These are phyloP conservation scores for Caenorhabditis sp. DNA, from an alignment of 2,888 invertebrate species.

Conservation along the genomic window DNA sequence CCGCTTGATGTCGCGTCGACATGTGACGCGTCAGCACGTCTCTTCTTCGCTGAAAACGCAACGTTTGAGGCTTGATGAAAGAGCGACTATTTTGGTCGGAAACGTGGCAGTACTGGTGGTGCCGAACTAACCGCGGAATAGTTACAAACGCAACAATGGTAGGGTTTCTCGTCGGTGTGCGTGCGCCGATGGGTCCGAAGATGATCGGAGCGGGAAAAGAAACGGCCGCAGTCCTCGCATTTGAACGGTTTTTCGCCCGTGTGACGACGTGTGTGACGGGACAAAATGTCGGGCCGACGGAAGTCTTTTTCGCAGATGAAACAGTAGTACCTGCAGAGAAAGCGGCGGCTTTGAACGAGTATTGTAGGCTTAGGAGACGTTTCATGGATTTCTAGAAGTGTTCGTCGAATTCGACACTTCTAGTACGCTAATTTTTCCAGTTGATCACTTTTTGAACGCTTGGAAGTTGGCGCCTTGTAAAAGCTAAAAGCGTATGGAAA, in stretches of 20 bases:
- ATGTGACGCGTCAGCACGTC: slow-evolving; percentile 78
- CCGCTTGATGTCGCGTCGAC: slow-evolving; percentile 74
- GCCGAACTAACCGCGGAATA: slow-evolving; percentile 73
- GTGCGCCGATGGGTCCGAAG: slow-evolving; percentile 71
- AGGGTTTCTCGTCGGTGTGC: slow-evolving; percentile 78
- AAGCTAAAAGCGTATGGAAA: too few relatives aligned
- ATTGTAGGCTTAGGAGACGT: too few relatives aligned
- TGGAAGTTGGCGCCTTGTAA: too few relatives aligned
- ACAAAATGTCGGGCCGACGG: slow-evolving; percentile 75
- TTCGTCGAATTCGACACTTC: too few relatives aligned
- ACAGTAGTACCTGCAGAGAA: slow-evolving; percentile 62
- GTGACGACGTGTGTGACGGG: slow-evolving; percentile 75
- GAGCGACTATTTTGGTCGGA: too few relatives aligned
- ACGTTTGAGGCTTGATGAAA: too few relatives aligned
- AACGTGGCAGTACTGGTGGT: too few relatives aligned
- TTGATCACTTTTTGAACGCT: too few relatives aligned
- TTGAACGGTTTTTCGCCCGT: slow-evolving; percentile 78
- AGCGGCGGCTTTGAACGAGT: too few relatives aligned
- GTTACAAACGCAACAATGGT: slow-evolving; percentile 73
- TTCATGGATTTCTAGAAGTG: not conserved
- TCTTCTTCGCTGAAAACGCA: slow-evolving; percentile 68
- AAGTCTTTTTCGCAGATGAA: slow-evolving; percentile 76
- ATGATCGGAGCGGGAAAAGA: slow-evolving; percentile 76
- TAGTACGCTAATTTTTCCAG: too few relatives aligned
- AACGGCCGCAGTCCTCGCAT: slow-evolving; percentile 74